phyloP scores from a whole-genome alignment of 2,888 invertebrate species.

The Lasioglossum lativentre region DNA sequence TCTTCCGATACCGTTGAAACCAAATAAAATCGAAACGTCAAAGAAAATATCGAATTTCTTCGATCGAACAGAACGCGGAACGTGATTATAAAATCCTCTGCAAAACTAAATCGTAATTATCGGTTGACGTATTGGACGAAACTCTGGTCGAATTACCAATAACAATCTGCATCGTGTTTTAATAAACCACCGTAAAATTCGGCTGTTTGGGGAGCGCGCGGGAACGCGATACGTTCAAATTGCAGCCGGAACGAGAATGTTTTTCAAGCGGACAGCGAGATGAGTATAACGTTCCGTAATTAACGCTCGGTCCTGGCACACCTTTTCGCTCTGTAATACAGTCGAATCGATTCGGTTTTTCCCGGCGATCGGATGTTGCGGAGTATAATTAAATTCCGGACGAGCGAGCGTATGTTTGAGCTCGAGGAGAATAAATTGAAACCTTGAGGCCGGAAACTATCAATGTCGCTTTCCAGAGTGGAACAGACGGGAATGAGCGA shows the following conservation, averaged over 20 bases:
- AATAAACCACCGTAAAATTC: not conserved
- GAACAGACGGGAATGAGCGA: constrained; percentile 2
- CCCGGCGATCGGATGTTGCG: constrained; percentile 37
- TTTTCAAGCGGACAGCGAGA: not conserved
- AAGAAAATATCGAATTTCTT: not conserved
- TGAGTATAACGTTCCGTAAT: constrained; percentile 39
- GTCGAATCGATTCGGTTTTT: constrained; percentile 32
- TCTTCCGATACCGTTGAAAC: not conserved
- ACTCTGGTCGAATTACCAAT: not conserved
- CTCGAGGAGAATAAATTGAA: constrained; percentile 29
- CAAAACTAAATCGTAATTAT: not conserved
- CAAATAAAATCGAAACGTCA: not conserved
- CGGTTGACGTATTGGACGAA: not conserved
- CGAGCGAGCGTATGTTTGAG: constrained; percentile 24
- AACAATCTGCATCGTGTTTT: constrained; percentile 6
- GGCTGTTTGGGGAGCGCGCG: not conserved
- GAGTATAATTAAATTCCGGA: constrained; percentile 51
- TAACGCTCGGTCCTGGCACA: constrained; percentile 21
- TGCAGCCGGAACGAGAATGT: not conserved
- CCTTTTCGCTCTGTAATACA: constrained; percentile 9
- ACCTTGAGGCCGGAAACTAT: constrained; percentile 41
- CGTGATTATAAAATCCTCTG: not conserved
- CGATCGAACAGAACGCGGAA: not conserved
- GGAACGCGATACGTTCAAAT: not conserved
- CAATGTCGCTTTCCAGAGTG: constrained; percentile 18